Evolutionary conservation across 2,888 invertebrate species (phyloP).

Genomic region (Oxycera nigricornis): DNA sequence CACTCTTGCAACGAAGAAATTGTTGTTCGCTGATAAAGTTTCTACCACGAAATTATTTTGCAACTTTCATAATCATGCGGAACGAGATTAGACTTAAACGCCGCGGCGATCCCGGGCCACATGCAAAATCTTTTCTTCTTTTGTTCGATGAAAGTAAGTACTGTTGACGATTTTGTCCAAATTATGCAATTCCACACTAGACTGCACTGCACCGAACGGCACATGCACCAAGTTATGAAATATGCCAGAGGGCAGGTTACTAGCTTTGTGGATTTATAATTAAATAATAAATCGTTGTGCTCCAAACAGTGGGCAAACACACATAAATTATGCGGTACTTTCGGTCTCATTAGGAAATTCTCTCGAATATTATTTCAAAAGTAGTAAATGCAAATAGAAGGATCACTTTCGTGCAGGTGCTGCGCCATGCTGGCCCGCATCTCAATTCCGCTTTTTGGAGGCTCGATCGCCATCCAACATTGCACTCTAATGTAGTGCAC

Average conservation of each 20-base stretch:
- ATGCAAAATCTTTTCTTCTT: slow-evolving; percentile 29
- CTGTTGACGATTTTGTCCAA: slow-evolving; percentile 33
- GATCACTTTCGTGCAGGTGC: slow-evolving; percentile 1
- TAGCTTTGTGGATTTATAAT: slow-evolving; percentile 38
- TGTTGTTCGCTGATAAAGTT: slow-evolving; percentile 23
- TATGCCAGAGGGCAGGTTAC: slow-evolving; percentile 34
- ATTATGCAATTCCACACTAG: slow-evolving; percentile 34
- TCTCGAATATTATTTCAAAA: slow-evolving; percentile 5
- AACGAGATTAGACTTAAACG: slow-evolving; percentile 26
- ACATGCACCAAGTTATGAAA: slow-evolving; percentile 35
- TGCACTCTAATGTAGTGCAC: background rate
- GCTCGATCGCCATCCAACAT: background rate
- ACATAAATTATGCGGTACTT: slow-evolving; percentile 29
- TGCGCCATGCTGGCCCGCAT: background rate
- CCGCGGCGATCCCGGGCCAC: slow-evolving; percentile 1
- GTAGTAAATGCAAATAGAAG: background rate
- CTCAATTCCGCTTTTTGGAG: background rate
- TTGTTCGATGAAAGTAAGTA: slow-evolving; percentile 37
- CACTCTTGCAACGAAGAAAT: background rate
- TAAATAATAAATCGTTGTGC: slow-evolving; percentile 21
- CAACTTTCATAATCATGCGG: slow-evolving; percentile 38
- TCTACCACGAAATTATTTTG: slow-evolving; percentile 32
- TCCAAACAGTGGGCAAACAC: slow-evolving; percentile 3
- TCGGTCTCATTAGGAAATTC: slow-evolving; percentile 24
- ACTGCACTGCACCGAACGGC: slow-evolving; percentile 6